These are phyloP conservation scores for Halcyon senegalensis DNA, from an alignment of 2,113 vertebrate species.

Conservation along the genomic window DNA sequence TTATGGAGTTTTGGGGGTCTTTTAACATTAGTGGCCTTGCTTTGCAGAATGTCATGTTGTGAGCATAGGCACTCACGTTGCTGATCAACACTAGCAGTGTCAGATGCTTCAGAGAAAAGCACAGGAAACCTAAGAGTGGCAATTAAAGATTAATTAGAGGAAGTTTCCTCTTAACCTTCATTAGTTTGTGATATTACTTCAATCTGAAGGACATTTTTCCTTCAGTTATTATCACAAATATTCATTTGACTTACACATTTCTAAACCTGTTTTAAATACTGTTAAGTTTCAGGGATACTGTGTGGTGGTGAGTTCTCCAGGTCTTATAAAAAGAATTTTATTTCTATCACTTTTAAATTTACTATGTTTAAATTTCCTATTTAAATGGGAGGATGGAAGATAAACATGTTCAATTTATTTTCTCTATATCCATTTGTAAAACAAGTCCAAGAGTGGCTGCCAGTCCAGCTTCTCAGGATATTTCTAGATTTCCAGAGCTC, in stretches of 20 bases:
- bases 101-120: background rate
- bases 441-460: background rate
- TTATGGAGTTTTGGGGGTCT: background rate
- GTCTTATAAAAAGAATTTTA: background rate
- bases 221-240: conserved; percentile 4
- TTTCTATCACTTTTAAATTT: conserved; percentile 5
- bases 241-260: background rate
- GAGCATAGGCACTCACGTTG: background rate
- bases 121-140: background rate
- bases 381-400: background rate
- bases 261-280: background rate
- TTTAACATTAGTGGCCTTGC: background rate
- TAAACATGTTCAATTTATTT: conserved; percentile 3
- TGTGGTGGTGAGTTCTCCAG: background rate
- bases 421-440: background rate
- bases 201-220: background rate
- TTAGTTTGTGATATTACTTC: background rate
- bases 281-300: background rate
- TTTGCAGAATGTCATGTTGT: background rate
- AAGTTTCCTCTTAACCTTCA: conserved; percentile 47
- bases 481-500: background rate
- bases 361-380: background rate
- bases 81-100: background rate
- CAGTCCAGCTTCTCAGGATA: background rate
- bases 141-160: conserved; percentile 28